These are phyloP conservation scores for Oncorhynchus tshawytscha DNA, from an alignment of 2,113 vertebrate species.

Conservation along the genomic window DNA sequence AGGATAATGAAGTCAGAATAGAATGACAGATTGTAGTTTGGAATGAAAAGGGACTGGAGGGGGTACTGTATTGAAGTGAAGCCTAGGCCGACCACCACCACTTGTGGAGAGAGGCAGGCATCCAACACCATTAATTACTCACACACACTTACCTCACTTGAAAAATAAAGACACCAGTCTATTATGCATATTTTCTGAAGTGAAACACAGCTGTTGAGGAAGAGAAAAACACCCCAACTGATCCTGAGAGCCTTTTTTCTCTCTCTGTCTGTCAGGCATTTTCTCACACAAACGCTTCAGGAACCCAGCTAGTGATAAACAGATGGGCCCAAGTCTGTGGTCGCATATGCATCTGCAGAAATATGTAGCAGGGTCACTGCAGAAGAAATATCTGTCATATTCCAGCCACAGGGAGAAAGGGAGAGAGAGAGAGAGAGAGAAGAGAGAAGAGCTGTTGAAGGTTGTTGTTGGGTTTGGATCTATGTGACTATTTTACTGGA, in stretches of 20 bases:
- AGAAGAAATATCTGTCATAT: slow-evolving; percentile 61
- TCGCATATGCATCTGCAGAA: slow-evolving; percentile 58
- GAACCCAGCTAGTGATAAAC: slow-evolving; percentile 44
- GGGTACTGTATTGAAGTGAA: neutral
- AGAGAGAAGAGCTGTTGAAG: slow-evolving; percentile 38
- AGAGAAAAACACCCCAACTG: neutral
- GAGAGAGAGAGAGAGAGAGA: neutral
- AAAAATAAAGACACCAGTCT: slow-evolving; percentile 44
- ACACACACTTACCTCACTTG: slow-evolving; percentile 41
- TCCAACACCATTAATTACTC: slow-evolving; percentile 43
- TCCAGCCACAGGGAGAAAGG: slow-evolving; percentile 34
- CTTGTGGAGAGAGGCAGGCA: neutral
- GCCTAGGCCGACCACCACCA: neutral
- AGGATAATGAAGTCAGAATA: neutral
- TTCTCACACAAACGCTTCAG: slow-evolving; percentile 42
- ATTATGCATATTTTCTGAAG: slow-evolving; percentile 37
- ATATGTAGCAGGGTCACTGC: slow-evolving; percentile 47
- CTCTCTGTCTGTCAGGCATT: slow-evolving; percentile 46
- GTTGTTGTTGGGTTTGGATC: slow-evolving; percentile 52
- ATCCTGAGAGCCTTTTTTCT: slow-evolving; percentile 42
- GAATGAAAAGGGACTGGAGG: neutral
- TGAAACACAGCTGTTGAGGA: slow-evolving; percentile 48
- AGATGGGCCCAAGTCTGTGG: slow-evolving; percentile 57
- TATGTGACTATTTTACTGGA: slow-evolving; percentile 33
- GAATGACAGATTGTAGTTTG: neutral